Evolutionary conservation across 2,888 invertebrate genomes (phyloP).

Genomic region (Trichopoda pennipes): DNA sequence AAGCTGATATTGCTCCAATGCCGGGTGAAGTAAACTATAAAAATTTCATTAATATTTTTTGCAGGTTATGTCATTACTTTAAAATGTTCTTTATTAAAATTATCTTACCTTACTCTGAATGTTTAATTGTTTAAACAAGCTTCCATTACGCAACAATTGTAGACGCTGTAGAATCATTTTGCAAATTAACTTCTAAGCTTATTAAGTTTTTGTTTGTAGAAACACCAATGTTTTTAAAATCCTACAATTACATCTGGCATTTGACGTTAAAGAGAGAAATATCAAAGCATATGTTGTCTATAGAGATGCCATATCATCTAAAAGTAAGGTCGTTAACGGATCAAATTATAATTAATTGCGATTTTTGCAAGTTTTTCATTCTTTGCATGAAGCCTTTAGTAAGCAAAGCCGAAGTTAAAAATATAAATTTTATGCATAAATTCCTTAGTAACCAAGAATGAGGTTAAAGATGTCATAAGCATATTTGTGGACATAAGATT

Average conservation of each 20-base stretch:
- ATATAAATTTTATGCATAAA: too few relatives aligned
- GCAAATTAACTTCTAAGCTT: slow-evolving; percentile 60
- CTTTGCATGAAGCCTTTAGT: too few relatives aligned
- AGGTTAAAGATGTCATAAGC: too few relatives aligned
- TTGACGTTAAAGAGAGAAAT: slow-evolving; percentile 16
- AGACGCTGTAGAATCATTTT: slow-evolving; percentile 74
- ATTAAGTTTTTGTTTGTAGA: slow-evolving; percentile 47
- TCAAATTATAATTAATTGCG: too few relatives aligned
- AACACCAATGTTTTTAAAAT: slow-evolving; percentile 58
- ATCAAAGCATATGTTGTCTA: not conserved
- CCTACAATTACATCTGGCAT: slow-evolving; percentile 32
- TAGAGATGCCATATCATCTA: not conserved
- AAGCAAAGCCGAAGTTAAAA: too few relatives aligned
- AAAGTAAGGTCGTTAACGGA: not conserved
- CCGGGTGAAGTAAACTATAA: slow-evolving; percentile 64
- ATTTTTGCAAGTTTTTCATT: too few relatives aligned
- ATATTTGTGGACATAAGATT: too few relatives aligned
- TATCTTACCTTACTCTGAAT: slow-evolving; percentile 72
- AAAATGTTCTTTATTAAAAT: not conserved
- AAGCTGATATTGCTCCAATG: slow-evolving; percentile 13
- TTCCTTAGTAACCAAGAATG: too few relatives aligned
- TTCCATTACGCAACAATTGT: slow-evolving; percentile 72
- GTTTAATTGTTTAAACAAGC: slow-evolving; percentile 63
- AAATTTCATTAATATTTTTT: slow-evolving; percentile 55
- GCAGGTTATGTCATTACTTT: slow-evolving; percentile 77